phyloP scores from a whole-genome alignment of 2,113 vertebrate genomes.

The Pluvianellus socialis region DNA sequence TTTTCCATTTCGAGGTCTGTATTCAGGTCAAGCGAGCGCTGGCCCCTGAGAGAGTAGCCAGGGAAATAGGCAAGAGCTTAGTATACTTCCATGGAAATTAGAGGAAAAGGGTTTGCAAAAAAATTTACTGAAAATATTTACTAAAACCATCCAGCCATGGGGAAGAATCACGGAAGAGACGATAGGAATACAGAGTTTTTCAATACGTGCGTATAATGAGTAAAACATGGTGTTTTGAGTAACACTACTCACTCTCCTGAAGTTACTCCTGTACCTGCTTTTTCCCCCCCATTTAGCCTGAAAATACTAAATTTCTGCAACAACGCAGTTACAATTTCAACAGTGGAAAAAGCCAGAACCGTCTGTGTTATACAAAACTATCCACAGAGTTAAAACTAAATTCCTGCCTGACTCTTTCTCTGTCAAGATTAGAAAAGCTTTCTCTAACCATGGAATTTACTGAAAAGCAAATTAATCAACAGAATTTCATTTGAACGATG shows the following conservation, averaged over 20 bases:
- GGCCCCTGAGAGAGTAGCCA: not conserved
- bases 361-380: not conserved
- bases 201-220: not conserved
- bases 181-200: not conserved
- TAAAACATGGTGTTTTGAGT: not conserved
- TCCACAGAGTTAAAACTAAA: not conserved
- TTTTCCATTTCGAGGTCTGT: constrained; percentile 11
- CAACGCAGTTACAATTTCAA: not conserved
- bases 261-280: rapidly evolving
- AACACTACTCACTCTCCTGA: not conserved
- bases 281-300: not conserved
- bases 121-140: not conserved
- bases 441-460: not conserved
- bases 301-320: not conserved
- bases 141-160: not conserved
- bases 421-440: not conserved
- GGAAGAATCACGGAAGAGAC: not conserved
- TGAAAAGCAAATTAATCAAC: not conserved
- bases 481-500: not conserved
- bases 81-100: not conserved
- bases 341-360: not conserved
- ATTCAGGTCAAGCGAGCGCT: not conserved
- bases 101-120: not conserved
- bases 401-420: not conserved
- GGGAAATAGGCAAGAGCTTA: not conserved